Base-by-base conservation (phyloP, 2,797 vertebrate species). In the Euphonia xanthogaster region DNA sequence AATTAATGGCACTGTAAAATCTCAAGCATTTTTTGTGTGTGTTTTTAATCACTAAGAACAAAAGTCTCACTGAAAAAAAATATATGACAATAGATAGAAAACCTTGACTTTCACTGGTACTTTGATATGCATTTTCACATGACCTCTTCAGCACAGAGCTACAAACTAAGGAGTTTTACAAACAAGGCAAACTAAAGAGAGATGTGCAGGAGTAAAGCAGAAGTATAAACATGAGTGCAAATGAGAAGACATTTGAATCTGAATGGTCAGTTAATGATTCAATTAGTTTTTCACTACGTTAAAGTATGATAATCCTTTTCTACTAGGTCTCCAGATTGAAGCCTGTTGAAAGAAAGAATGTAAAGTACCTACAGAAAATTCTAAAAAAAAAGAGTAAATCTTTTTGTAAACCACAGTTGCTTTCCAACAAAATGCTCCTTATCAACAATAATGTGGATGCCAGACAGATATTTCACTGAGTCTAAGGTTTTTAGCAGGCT, bases 251-350 rank as follows among this genome's bases (percentile, higher is more conserved):
- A 98, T 98, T 98, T 98, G 97, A 98, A 98, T 98, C 93, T 98
- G 97, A 98, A 98, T 98, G 97, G 98, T 81, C 96, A 97, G 97
- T 98, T 98, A 98, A 99, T 98, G 95, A 98, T 98, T 98, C 97
- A 98, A 98, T 98, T 98, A 97, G 97, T 97, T 98, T 98, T 97
- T 97, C 97, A 98, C 97, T 98, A 97, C 93, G 97, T 98, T 97
- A 96, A 96, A 96, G 97, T 97, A 97, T 96, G 97, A 98, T 98
- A 98, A 98, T 98, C 98, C 97, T 93, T 98, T 97, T 98, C 98
- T 98, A 80, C 95, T 91, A 82, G 88, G 40, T 94, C 82, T 90
- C 70, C 55, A 93, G 91, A 91, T 75, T 96, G 95, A 97, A 97
- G 37, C 11, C 42, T 86, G 58, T 91, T 97, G 94, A 98, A 97